Conservation (phyloP, 2,113 vertebrate genomes). For the Tachysurus vachellii region DNA sequence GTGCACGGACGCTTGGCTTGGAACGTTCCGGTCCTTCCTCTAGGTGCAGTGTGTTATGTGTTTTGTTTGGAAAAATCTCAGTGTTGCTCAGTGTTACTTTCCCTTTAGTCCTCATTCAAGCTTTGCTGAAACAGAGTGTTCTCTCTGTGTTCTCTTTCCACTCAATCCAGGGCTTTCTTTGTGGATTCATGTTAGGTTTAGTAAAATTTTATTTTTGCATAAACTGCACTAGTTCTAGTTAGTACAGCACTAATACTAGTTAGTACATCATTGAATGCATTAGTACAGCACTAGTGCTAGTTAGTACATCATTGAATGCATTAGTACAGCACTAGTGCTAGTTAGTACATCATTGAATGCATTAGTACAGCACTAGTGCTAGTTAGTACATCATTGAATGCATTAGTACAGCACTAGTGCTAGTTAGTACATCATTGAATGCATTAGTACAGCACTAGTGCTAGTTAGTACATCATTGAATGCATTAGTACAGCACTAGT, state of each 20-base stretch:
- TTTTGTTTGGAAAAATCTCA: slow-evolving; percentile 31
- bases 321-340: too few species aligned
- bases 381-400: too few species aligned
- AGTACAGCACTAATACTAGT: not conserved
- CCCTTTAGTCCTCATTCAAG: not conserved
- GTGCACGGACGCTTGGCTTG: slow-evolving; percentile 53
- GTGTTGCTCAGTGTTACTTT: not conserved
- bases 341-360: too few species aligned
- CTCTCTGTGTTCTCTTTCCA: not conserved
- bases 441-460: too few species aligned
- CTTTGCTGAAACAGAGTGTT: slow-evolving; percentile 9
- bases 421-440: too few species aligned
- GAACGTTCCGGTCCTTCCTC: slow-evolving; percentile 60
- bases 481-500: too few species aligned
- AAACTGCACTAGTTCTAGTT: too few species aligned
- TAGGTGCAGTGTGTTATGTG: slow-evolving; percentile 10
- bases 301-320: too few species aligned
- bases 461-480: not conserved
- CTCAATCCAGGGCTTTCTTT: not conserved
- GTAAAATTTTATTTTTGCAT: too few species aligned
- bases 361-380: too few species aligned
- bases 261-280: not conserved
- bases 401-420: too few species aligned
- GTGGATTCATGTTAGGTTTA: not conserved
- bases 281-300: too few species aligned